phyloP scores from a whole-genome alignment of 2,888 invertebrate genomes.

The Polymixis lichenea region DNA sequence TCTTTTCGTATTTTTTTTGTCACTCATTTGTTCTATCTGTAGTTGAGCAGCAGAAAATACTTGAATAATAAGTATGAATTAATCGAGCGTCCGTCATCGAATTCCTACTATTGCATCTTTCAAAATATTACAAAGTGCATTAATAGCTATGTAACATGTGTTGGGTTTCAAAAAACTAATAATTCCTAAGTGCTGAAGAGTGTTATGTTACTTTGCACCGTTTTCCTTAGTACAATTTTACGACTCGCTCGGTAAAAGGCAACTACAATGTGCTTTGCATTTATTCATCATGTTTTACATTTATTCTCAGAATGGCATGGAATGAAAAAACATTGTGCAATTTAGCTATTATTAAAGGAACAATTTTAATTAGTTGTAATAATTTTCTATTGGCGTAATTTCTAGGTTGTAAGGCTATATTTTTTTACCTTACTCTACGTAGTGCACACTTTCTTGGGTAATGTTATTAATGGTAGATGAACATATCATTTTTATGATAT shows the following conservation, averaged over 20 bases:
- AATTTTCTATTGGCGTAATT: conserved; percentile 27
- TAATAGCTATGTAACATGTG: conserved; percentile 24
- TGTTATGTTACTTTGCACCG: conserved; percentile 35
- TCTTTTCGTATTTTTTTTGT: background rate
- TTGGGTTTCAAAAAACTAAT: conserved; percentile 45
- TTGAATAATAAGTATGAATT: background rate
- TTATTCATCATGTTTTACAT: conserved; percentile 65
- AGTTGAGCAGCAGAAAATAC: background rate
- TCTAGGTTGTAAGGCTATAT: conserved; percentile 3
- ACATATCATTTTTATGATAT: background rate
- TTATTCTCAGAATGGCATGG: conserved; percentile 42
- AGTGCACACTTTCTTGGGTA: background rate
- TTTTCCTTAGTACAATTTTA: conserved; percentile 60
- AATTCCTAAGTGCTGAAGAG: conserved; percentile 45
- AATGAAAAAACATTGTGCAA: conserved; percentile 42
- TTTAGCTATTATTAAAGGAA: conserved; percentile 37
- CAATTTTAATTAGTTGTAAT: conserved; percentile 28
- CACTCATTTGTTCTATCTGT: background rate
- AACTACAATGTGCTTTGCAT: conserved; percentile 63
- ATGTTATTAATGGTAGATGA: background rate
- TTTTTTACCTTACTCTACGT: background rate
- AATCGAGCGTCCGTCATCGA: background rate
- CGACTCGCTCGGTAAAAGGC: conserved; percentile 60
- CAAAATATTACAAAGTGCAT: conserved; percentile 12
- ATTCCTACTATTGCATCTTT: background rate